Percentiles rank a stretch among this genome's conserved stretches.
phyloP scores from a whole-genome alignment of 2,797 vertebrate genomes.

The Microcaecilia unicolor region DNA sequence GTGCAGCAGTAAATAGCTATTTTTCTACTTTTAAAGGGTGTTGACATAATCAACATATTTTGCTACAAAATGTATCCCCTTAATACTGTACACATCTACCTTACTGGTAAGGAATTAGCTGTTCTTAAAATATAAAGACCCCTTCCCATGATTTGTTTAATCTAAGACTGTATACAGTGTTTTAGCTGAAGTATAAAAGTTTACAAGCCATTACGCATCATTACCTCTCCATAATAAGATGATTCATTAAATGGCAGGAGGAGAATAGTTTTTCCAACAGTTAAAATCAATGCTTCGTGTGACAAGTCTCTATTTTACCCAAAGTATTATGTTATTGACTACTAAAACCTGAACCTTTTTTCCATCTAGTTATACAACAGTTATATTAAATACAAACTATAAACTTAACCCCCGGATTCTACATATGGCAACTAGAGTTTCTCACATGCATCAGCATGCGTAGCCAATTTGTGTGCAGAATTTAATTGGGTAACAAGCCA shows the following conservation, averaged over 20 bases:
- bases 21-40: slow-evolving; percentile 51
- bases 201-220: slow-evolving; percentile 40
- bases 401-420: too few relatives aligned
- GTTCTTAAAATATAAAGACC: slow-evolving; percentile 7
- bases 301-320: slow-evolving; percentile 75
- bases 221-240: slow-evolving; percentile 45
- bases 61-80: slow-evolving; percentile 50
- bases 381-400: slow-evolving; percentile 71
- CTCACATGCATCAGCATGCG: too few relatives aligned
- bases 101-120: slow-evolving; percentile 41
- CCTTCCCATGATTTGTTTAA: slow-evolving; percentile 39
- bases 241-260: slow-evolving; percentile 51
- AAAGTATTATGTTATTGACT: slow-evolving; percentile 67
- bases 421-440: too few relatives aligned
- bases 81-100: slow-evolving; percentile 63
- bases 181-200: slow-evolving; percentile 36
- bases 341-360: slow-evolving; percentile 88
- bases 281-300: slow-evolving; percentile 76
- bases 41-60: slow-evolving; percentile 37
- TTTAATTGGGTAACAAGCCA: too few relatives aligned
- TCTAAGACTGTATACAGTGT: slow-evolving; percentile 49
- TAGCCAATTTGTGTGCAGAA: too few relatives aligned
- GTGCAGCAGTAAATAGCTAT: slow-evolving; percentile 42
- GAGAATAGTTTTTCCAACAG: slow-evolving; percentile 36
- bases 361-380: slow-evolving; percentile 68